Conservation (phyloP, 2,797 vertebrate species). For the Danio kyathit region DNA sequence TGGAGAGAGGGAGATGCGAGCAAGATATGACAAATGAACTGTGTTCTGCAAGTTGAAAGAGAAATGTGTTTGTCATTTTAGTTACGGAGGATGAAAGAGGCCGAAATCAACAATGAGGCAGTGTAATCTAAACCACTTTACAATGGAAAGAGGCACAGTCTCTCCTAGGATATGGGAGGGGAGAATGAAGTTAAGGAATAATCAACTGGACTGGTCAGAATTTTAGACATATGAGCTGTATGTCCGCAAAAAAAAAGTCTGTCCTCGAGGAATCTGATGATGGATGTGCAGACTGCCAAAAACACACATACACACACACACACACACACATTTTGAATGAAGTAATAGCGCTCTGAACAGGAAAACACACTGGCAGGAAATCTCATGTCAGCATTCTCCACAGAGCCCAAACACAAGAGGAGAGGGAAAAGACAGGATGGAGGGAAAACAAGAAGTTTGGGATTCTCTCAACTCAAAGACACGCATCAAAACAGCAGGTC, state of each 20-base stretch:
- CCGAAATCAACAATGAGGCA: conserved; percentile 63
- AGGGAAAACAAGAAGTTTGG: conserved; percentile 21
- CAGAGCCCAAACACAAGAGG: conserved; percentile 53
- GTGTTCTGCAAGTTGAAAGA: conserved; percentile 63
- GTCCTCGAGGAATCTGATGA: conserved; percentile 63
- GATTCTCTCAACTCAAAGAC: not conserved
- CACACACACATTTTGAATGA: conserved; percentile 66
- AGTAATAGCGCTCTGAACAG: conserved; percentile 68
- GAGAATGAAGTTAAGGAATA: conserved; percentile 58
- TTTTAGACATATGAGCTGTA: conserved; percentile 59
- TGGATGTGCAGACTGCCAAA: conserved; percentile 71
- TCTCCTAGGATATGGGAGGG: conserved; percentile 60
- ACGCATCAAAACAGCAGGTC: conserved; percentile 31
- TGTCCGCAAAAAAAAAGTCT: conserved; percentile 62
- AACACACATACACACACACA: conserved; percentile 52
- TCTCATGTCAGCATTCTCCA: conserved; percentile 70
- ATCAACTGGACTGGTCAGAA: conserved; percentile 58
- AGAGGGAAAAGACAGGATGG: conserved; percentile 55
- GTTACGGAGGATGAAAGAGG: conserved; percentile 67
- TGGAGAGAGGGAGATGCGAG: conserved; percentile 58
- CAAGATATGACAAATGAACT: conserved; percentile 70
- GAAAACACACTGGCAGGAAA: conserved; percentile 71
- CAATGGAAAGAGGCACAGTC: conserved; percentile 57
- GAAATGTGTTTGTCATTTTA: conserved; percentile 76
- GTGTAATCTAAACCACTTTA: conserved; percentile 70